Evolutionary conservation across 1,140 invertebrate genomes (phyloP).

Genomic region (Gryon sp.): DNA sequence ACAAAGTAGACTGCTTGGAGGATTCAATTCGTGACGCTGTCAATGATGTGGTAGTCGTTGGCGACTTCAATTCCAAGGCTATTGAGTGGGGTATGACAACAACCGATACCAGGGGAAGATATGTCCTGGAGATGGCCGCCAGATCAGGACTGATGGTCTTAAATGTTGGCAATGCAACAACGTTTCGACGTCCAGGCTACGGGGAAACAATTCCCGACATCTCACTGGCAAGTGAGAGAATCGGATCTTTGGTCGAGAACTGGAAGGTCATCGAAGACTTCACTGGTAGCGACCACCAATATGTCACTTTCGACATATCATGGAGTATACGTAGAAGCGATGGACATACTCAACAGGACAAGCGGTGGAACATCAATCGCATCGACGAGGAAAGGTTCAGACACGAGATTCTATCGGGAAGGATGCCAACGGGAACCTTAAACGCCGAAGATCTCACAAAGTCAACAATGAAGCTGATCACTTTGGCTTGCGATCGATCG

Average conservation of each 20-base stretch:
- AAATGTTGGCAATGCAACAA: not conserved
- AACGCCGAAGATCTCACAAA: too few species aligned
- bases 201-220: not conserved
- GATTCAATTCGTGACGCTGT: not conserved
- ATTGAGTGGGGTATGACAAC: conserved; percentile 45
- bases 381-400: too few species aligned
- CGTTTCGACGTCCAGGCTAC: not conserved
- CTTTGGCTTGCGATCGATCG: too few species aligned
- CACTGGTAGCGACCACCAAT: too few species aligned
- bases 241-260: not conserved
- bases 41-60: conserved; percentile 29
- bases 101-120: conserved; percentile 33
- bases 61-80: conserved; percentile 60
- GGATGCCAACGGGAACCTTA: too few species aligned
- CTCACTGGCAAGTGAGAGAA: not conserved
- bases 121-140: conserved; percentile 23
- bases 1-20: conserved; percentile 8
- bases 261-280: not conserved
- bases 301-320: too few species aligned
- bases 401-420: too few species aligned
- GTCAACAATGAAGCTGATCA: too few species aligned
- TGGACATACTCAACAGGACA: too few species aligned
- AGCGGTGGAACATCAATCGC: too few species aligned
- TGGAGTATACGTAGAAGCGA: too few species aligned
- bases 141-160: not conserved